phyloP scores from a whole-genome alignment of 2,113 vertebrate genomes.

The Erinaceus europaeus region DNA sequence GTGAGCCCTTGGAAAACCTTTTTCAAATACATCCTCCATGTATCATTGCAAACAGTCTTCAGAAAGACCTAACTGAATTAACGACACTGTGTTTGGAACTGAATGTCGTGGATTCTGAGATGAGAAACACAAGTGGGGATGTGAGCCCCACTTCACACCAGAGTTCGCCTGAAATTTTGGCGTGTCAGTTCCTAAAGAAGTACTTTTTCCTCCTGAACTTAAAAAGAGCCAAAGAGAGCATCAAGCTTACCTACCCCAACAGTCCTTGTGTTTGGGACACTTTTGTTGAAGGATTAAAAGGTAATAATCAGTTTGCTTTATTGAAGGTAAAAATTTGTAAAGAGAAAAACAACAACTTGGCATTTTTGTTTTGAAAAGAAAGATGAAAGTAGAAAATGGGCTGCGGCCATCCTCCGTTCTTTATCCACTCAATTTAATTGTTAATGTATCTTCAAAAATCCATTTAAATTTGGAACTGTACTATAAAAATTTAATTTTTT shows the following conservation, averaged over 20 bases:
- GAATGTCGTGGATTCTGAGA: slow-evolving; percentile 77
- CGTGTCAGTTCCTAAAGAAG: slow-evolving; percentile 85
- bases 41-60: slow-evolving; percentile 79
- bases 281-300: slow-evolving; percentile 89
- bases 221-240: slow-evolving; percentile 88
- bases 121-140: background rate
- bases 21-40: slow-evolving; percentile 81
- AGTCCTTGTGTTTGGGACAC: slow-evolving; percentile 84
- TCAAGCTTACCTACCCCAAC: slow-evolving; percentile 82
- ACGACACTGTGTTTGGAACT: slow-evolving; percentile 90
- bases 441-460: slow-evolving; percentile 18
- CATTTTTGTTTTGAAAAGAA: background rate
- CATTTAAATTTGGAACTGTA: background rate
- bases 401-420: background rate
- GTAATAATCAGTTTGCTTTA: slow-evolving; percentile 75
- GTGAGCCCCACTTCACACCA: background rate
- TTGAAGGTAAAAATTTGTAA: background rate
- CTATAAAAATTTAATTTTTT: slow-evolving; percentile 9
- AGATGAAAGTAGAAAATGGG: slow-evolving; percentile 28
- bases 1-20: background rate
- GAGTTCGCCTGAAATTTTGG: slow-evolving; percentile 36
- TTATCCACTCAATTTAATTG: slow-evolving; percentile 7
- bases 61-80: slow-evolving; percentile 84
- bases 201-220: slow-evolving; percentile 94
- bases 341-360: background rate